Percentiles rank a stretch among this genome's conserved stretches.
phyloP scores from a whole-genome alignment of 92 coral and sea anemone genomes.

The Plumapathes pennacea region DNA sequence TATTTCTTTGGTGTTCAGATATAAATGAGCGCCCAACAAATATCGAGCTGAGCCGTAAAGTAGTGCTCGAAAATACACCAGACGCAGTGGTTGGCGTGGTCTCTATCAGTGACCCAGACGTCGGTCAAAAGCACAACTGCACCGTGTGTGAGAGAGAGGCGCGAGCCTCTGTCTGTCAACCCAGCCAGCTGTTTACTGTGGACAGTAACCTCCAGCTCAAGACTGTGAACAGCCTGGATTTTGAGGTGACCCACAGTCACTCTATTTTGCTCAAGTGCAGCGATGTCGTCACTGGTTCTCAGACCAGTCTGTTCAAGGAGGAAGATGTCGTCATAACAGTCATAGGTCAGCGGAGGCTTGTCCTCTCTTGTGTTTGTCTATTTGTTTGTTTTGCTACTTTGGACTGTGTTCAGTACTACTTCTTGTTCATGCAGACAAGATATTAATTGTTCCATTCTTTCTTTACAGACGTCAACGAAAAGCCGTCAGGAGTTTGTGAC shows the following conservation, averaged over 20 bases:
- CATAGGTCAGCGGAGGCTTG: slow-evolving; percentile 29
- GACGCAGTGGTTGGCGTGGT: slow-evolving; percentile 63
- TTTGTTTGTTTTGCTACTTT: too few relatives aligned
- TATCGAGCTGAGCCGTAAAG: slow-evolving; percentile 26
- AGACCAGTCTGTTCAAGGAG: slow-evolving; percentile 32
- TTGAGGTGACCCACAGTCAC: slow-evolving; percentile 45
- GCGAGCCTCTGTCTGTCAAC: neutral
- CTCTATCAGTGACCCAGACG: slow-evolving; percentile 74
- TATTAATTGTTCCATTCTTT: neutral
- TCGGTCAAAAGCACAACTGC: slow-evolving; percentile 70
- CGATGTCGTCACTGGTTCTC: slow-evolving; percentile 44
- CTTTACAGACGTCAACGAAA: slow-evolving; percentile 78
- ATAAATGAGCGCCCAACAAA: slow-evolving; percentile 73
- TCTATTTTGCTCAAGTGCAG: slow-evolving; percentile 53
- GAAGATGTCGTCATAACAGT: slow-evolving; percentile 44
- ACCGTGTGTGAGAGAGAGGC: slow-evolving; percentile 31
- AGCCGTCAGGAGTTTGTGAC: slow-evolving; percentile 63
- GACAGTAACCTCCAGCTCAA: slow-evolving; percentile 37
- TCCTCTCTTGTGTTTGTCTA: neutral
- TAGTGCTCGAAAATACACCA: slow-evolving; percentile 63
- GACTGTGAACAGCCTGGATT: slow-evolving; percentile 59
- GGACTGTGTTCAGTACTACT: neutral
- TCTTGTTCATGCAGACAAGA: neutral
- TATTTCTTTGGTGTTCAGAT: slow-evolving; percentile 36
- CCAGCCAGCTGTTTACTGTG: slow-evolving; percentile 49